Base-by-base conservation (phyloP, 2,888 invertebrate species). In the Pocota personata region DNA sequence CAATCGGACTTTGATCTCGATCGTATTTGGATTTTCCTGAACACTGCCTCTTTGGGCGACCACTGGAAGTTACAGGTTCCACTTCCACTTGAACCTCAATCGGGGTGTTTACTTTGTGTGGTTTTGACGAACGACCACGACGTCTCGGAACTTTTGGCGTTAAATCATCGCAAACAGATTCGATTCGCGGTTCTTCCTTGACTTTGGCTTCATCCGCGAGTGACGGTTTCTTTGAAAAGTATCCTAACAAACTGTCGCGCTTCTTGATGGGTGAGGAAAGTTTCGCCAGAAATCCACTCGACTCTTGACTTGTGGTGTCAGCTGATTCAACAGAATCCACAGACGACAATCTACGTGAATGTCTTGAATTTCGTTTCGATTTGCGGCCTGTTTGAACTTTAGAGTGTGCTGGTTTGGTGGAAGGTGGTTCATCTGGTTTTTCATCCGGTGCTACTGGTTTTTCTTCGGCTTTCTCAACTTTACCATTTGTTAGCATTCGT, bases 161-260 rank as follows among this genome's bases (percentile, higher is more conserved):
- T 40, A 32, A n/a, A 35, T 72, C 72, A 0, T 87, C 82, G 7
- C 24, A 0, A 1, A 27, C 21, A 4, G 35, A 1, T 8, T 67
- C 35, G n/a, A 72, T 21, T 8, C 5, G 40, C 21, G 55, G 16
- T 10, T 48, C 19, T 30, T 73, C 57, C 4, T 27, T 73, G 1
- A 64, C 64, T 27, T 82, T 84, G n/a, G 37, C 5, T 19, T 60
- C 72, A 0, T 67, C 27, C 12, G 87, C 87, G 19, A 89, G 88
- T 2, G 91, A 90, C 3, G 89, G 88, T 64, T 90, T 90, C 91
- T 94, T 94, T 82, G 93, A 92, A 89, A 95, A 95, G 89, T 95
- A 95, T 79, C 94, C 93, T 19, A 95, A 90, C 90, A 95, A 93
- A 88, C 94, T 95, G 89, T 94, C 94, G 32, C 93, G 93, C 88